Evolutionary conservation across 2,888 invertebrate species (phyloP).

Genomic region (Tetragonula carbonaria): DNA sequence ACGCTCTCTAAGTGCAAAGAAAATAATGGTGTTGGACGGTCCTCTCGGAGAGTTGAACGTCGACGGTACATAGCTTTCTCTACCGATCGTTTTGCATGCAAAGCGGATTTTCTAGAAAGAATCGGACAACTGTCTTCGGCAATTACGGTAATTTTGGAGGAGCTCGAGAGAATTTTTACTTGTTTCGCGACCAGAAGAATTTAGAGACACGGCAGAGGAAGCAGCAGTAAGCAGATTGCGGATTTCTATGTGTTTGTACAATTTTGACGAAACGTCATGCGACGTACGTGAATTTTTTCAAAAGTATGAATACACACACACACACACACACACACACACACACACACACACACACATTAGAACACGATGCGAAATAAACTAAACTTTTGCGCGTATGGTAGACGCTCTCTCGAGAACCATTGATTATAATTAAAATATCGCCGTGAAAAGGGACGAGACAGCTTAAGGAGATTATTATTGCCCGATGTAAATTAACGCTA

Average conservation of each 20-base stretch:
- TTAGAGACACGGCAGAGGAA: neutral
- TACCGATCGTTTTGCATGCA: neutral
- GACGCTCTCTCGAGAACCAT: neutral
- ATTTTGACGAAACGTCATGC: no score
- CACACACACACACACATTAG: no score
- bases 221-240: neutral
- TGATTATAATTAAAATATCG: constrained; percentile 36
- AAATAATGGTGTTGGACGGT: constrained; percentile 15
- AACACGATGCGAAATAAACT: neutral
- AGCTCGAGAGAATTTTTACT: neutral
- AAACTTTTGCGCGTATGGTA: constrained; percentile 1
- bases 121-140: neutral
- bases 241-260: no score
- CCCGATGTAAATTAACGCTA: constrained; percentile 37
- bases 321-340: no score
- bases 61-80: no score
- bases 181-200: neutral
- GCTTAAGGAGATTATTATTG: constrained; percentile 35
- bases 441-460: neutral
- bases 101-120: neutral
- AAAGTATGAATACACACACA: no score
- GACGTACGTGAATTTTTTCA: no score
- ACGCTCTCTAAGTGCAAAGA: constrained; percentile 29
- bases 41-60: no score
- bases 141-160: neutral